Evolutionary conservation across 2,797 vertebrate species (phyloP), one percentile per base, ranked within the genome.

Genomic region (Diplodus sargus): DNA sequence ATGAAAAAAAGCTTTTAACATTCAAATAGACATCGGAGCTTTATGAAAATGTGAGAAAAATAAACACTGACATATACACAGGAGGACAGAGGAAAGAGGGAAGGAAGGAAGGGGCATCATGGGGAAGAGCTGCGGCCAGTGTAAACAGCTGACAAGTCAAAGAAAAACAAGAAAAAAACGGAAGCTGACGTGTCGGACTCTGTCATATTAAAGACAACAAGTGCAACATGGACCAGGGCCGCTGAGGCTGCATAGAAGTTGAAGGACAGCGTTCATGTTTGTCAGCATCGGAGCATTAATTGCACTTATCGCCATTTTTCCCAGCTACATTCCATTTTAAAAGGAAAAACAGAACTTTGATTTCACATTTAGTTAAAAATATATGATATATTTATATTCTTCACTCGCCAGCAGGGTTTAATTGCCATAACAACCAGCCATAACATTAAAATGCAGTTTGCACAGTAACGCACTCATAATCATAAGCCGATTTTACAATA

Each of bases 71-170:
- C 6, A 5, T 34, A 34, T 34, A 34, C 7, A 58, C 52, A 51
- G 62, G 62, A 64, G 76, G 74, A 72, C 70, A 66, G 79, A 76
- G 70, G 79, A 74, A 88, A 61, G 73, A 66, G 58, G 62, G 23
- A 54, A 25, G 39, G 66, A 64, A 69, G 61, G 77, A 67, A 70
- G 48, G 62, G 65, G 71, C 74, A 81, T 83, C 82, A 77, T 83
- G 80, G 80, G 70, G 86, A 86, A 83, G 67, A 75, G 64, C 51
- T 56, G 70, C 53, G 57, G 72, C 59, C 66, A 74, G 59, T 53
- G 57, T 12, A 1, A 39, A 72, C 63, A 62, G 75, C 70, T 78
- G 70, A 77, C 20, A 28, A 34, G 56, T 30, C 28, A 34, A 20
- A 34, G 2, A 15, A 22, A 60, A 56, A 74, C 34, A 60, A 70